A percentile compares a stretch with the other conserved stretches of the same genome.
phyloP scores from a whole-genome alignment of 2,113 vertebrate species.

The Entelurus aequoreus region DNA sequence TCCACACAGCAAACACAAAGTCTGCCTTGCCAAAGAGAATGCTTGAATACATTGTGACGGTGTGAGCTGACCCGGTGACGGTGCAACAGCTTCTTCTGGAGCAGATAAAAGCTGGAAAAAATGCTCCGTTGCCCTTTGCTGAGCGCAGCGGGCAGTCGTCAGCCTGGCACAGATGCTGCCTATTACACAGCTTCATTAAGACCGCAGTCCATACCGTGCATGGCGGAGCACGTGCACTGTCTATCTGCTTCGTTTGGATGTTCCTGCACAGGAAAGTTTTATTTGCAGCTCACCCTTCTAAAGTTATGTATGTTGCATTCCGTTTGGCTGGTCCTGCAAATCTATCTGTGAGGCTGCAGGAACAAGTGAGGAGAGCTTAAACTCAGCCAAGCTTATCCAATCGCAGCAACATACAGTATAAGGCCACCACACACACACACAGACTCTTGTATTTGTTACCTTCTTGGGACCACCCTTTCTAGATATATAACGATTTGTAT shows the following conservation, averaged over 20 bases:
- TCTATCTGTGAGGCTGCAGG: constrained; percentile 21
- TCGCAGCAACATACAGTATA: constrained; percentile 45
- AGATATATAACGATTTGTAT: too few species aligned
- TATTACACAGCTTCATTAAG: constrained; percentile 39
- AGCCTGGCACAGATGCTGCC: constrained; percentile 23
- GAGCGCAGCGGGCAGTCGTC: constrained; percentile 40
- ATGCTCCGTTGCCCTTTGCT: constrained; percentile 21
- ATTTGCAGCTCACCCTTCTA: constrained; percentile 10
- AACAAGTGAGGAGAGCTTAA: constrained; percentile 21
- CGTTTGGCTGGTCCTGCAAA: not conserved
- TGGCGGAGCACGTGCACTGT: constrained; percentile 11
- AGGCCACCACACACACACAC: constrained; percentile 32
- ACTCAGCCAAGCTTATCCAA: constrained; percentile 52
- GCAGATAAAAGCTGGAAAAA: constrained; percentile 12
- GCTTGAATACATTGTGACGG: not conserved
- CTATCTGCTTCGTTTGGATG: constrained; percentile 2
- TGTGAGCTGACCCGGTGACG: not conserved
- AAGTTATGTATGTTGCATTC: constrained; percentile 3
- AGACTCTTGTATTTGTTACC: not conserved
- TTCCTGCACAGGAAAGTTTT: not conserved
- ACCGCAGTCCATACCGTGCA: constrained; percentile 21
- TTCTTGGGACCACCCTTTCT: too few species aligned
- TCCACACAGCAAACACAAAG: not conserved
- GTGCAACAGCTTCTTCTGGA: constrained; percentile 7
- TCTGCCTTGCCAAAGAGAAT: not conserved